Percentiles rank a stretch among this genome's conserved stretches.
Evolutionary conservation across 2,888 invertebrate genomes (phyloP).

Genomic region (Drosophila quasianomalipes): DNA sequence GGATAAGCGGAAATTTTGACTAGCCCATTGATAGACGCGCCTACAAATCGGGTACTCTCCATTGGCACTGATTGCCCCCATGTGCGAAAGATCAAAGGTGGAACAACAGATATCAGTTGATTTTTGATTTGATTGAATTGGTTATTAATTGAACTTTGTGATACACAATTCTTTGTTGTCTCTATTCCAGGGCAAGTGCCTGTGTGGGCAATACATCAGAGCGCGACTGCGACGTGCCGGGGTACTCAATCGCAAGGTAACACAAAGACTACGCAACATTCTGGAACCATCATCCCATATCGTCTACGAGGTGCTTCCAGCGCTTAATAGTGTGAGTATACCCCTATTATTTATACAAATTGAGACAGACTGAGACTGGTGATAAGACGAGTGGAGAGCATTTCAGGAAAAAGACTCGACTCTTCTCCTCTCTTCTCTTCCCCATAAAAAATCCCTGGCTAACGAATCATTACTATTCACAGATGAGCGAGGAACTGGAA

Average conservation of each 20-base stretch:
- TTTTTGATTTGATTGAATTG: slow-evolving; percentile 30
- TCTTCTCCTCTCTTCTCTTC: not conserved
- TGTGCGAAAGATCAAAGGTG: slow-evolving; percentile 54
- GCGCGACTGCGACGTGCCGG: slow-evolving; percentile 91
- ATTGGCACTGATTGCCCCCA: slow-evolving; percentile 29
- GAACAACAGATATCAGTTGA: slow-evolving; percentile 29
- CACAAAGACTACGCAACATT: slow-evolving; percentile 88
- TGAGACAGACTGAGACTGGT: not conserved
- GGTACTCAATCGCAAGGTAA: slow-evolving; percentile 90
- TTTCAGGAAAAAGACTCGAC: not conserved
- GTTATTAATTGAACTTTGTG: slow-evolving; percentile 47
- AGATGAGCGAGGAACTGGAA: slow-evolving; percentile 90
- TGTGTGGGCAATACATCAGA: slow-evolving; percentile 92
- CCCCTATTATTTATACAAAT: not conserved
- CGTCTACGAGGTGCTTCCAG: slow-evolving; percentile 88
- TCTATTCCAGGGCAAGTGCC: slow-evolving; percentile 87
- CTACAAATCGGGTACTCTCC: slow-evolving; percentile 1
- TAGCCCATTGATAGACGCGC: slow-evolving; percentile 39
- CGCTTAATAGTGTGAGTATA: slow-evolving; percentile 87
- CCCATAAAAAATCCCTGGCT: not conserved
- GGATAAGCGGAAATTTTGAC: slow-evolving; percentile 52
- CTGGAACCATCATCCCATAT: slow-evolving; percentile 86
- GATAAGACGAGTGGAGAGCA: not conserved
- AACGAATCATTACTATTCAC: slow-evolving; percentile 53
- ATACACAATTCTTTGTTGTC: slow-evolving; percentile 7